A percentile compares a stretch with the other conserved stretches of the same genome.
Evolutionary conservation across 35 echinoderm and acorn worm species (phyloP).

Genomic region (Amphiura filiformis): DNA sequence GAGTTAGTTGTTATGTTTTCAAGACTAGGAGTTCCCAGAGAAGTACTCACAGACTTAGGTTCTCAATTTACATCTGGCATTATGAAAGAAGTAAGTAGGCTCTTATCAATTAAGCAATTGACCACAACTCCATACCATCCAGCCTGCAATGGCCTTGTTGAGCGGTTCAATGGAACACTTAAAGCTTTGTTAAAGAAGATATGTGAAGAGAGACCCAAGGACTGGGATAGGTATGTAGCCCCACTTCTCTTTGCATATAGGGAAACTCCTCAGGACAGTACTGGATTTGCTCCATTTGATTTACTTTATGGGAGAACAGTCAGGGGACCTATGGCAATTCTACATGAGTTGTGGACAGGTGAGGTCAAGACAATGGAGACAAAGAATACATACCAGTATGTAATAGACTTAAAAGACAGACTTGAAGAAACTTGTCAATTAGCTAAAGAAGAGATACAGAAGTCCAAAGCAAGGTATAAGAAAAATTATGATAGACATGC

Average conservation of each 20-base stretch:
- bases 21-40: constrained; percentile 44
- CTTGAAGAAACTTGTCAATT: constrained; percentile 28
- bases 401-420: constrained; percentile 7
- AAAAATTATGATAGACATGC: constrained; percentile 29
- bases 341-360: constrained; percentile 42
- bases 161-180: constrained; percentile 3
- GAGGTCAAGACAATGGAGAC: background rate
- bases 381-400: constrained; percentile 29
- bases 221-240: constrained; percentile 36
- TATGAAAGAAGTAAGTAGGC: constrained; percentile 21
- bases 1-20: constrained; percentile 47
- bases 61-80: constrained; percentile 32
- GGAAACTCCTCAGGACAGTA: constrained; percentile 44
- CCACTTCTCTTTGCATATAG: constrained; percentile 45
- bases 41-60: constrained; percentile 60
- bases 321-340: constrained; percentile 31
- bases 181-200: too few relatives aligned
- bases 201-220: background rate
- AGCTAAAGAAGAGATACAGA: constrained; percentile 15
- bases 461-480: constrained; percentile 17
- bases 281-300: constrained; percentile 62
- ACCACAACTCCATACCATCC: constrained; percentile 2
- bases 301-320: constrained; percentile 41
- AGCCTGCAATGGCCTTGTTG: background rate
- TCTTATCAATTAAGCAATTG: background rate